Evolutionary conservation across 2,888 invertebrate species (phyloP).

Genomic region (Caenorhabditis drosophilae): DNA sequence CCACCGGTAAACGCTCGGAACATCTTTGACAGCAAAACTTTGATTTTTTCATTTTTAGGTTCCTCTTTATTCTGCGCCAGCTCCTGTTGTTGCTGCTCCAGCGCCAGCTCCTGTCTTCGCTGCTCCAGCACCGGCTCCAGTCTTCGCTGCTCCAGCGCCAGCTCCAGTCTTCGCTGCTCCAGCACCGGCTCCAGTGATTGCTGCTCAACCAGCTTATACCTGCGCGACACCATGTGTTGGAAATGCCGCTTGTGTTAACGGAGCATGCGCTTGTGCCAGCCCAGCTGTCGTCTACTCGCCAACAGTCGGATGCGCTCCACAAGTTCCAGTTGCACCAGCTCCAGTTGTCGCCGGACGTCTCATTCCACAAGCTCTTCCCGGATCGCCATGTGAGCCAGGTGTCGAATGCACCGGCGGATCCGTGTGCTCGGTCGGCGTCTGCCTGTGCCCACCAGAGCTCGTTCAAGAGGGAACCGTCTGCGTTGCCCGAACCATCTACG

Average conservation of each 20-base stretch:
- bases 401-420: constrained; percentile 69
- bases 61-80: too few species aligned
- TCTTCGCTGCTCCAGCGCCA: constrained; percentile 36
- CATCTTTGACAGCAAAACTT: background rate
- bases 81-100: constrained; percentile 11
- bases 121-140: constrained; percentile 25
- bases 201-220: constrained; percentile 38
- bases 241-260: constrained; percentile 52
- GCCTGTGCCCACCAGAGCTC: constrained; percentile 68
- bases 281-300: constrained; percentile 56
- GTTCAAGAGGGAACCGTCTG: constrained; percentile 68
- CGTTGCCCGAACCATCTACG: constrained; percentile 66
- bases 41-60: background rate
- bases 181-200: constrained; percentile 39
- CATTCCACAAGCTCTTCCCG: constrained; percentile 62
- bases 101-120: constrained; percentile 37
- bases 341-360: constrained; percentile 65
- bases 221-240: constrained; percentile 52
- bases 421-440: constrained; percentile 67
- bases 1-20: constrained; percentile 15
- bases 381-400: constrained; percentile 66
- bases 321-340: constrained; percentile 45
- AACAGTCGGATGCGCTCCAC: constrained; percentile 40
- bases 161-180: constrained; percentile 37
- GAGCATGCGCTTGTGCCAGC: constrained; percentile 59